Evolutionary conservation across 1,140 invertebrate species (phyloP).

Genomic region (Leptopilina boulardi): DNA sequence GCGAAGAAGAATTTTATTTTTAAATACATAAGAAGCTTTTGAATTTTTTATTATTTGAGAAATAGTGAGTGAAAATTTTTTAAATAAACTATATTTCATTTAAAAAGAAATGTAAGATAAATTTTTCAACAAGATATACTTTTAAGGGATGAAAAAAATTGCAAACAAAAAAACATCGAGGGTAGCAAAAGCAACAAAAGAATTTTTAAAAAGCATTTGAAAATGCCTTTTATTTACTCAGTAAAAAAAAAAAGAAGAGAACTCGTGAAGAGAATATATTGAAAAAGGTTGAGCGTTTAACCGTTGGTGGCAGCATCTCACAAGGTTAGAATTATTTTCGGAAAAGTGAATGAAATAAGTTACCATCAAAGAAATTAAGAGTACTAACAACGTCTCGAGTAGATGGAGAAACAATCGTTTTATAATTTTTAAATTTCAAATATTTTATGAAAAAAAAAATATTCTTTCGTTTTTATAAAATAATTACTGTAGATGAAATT

Average conservation of each 20-base stretch:
- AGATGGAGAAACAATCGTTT: constrained; percentile 32
- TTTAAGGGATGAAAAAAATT: neutral
- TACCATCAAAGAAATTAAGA: constrained; percentile 1
- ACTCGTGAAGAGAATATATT: neutral
- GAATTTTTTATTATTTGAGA: too few relatives aligned
- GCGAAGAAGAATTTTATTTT: neutral
- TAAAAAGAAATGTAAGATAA: too few relatives aligned
- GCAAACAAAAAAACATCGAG: neutral
- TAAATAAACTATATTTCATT: too few relatives aligned
- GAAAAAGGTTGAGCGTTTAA: neutral
- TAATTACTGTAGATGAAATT: too few relatives aligned
- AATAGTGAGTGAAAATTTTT: too few relatives aligned
- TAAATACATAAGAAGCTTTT: neutral
- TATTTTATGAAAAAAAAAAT: too few relatives aligned
- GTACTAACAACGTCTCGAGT: constrained; percentile 3
- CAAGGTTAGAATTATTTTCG: constrained; percentile 28
- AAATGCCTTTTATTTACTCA: neutral
- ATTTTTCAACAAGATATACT: neutral
- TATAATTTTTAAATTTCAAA: neutral
- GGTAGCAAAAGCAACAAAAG: neutral
- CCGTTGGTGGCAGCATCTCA: constrained; percentile 28
- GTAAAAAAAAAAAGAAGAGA: constrained; percentile 11
- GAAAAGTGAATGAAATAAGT: constrained; percentile 7
- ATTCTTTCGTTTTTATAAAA: too few relatives aligned
- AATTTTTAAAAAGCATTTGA: neutral